Percentiles rank a stretch among this genome's conserved stretches.
Evolutionary conservation across 2,113 vertebrate species (phyloP).

Genomic region (Saguinus imperator): DNA sequence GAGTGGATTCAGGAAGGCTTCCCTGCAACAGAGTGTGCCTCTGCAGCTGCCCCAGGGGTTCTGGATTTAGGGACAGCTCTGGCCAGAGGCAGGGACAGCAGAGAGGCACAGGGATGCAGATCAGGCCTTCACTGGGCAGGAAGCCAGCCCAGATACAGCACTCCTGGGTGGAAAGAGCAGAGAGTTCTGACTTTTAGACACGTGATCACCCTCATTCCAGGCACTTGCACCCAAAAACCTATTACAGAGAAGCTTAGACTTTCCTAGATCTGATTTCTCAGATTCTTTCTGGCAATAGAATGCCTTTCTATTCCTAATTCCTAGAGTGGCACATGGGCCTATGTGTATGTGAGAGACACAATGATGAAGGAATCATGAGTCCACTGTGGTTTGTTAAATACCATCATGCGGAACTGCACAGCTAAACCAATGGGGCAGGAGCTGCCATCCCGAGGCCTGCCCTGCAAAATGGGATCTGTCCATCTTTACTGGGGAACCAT

Average conservation of each 20-base stretch:
- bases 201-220: background rate
- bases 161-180: background rate
- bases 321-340: background rate
- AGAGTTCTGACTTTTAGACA: background rate
- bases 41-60: background rate
- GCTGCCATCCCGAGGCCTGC: constrained; percentile 50
- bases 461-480: constrained; percentile 55
- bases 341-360: background rate
- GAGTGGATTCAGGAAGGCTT: background rate
- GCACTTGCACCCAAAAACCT: background rate
- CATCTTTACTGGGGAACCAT: constrained; percentile 39
- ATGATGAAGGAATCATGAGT: background rate
- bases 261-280: background rate
- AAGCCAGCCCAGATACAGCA: background rate
- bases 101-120: background rate
- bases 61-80: background rate
- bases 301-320: background rate
- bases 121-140: background rate
- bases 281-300: background rate
- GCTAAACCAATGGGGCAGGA: background rate
- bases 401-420: background rate
- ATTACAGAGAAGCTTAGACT: background rate
- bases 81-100: background rate
- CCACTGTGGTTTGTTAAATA: background rate
- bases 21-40: background rate